These are phyloP conservation scores for Calephelis nemesis DNA, from an alignment of 1,140 invertebrate species.

Conservation along the genomic window DNA sequence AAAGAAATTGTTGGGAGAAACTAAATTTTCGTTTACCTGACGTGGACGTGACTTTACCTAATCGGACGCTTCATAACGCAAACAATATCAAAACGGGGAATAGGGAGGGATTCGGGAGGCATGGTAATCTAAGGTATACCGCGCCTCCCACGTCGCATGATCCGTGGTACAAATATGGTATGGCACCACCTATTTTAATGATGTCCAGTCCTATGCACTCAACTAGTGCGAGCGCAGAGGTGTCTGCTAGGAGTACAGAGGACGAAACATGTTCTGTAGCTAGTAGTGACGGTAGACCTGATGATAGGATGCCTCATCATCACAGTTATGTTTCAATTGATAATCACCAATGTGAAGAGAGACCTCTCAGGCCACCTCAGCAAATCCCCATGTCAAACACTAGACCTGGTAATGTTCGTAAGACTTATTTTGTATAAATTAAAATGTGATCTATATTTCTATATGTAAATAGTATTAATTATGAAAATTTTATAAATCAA, in stretches of 20 bases:
- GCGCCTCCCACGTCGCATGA: constrained; percentile 76
- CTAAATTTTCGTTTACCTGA: constrained; percentile 93
- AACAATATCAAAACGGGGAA: constrained; percentile 69
- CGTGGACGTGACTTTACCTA: constrained; percentile 75
- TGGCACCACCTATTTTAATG: constrained; percentile 72
- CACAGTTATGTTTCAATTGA: constrained; percentile 78
- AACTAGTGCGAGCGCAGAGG: constrained; percentile 72
- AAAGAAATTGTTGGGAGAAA: constrained; percentile 94
- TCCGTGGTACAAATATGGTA: constrained; percentile 76
- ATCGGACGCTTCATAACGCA: constrained; percentile 77
- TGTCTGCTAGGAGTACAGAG: constrained; percentile 74
- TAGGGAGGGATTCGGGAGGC: constrained; percentile 67
- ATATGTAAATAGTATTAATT: constrained; percentile 37
- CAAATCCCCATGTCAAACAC: constrained; percentile 72
- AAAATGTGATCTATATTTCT: constrained; percentile 44
- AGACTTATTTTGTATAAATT: constrained; percentile 77
- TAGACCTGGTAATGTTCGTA: constrained; percentile 66
- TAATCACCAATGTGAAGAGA: constrained; percentile 72
- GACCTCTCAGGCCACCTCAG: constrained; percentile 68
- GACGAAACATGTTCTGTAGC: constrained; percentile 77
- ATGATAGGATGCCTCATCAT: constrained; percentile 72
- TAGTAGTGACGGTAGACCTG: constrained; percentile 67
- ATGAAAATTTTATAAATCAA: constrained; percentile 20
- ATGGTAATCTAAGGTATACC: constrained; percentile 75
- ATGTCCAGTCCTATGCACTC: constrained; percentile 78